Conservation (phyloP, 2,113 vertebrate species). For the Odobenus rosmarus region DNA sequence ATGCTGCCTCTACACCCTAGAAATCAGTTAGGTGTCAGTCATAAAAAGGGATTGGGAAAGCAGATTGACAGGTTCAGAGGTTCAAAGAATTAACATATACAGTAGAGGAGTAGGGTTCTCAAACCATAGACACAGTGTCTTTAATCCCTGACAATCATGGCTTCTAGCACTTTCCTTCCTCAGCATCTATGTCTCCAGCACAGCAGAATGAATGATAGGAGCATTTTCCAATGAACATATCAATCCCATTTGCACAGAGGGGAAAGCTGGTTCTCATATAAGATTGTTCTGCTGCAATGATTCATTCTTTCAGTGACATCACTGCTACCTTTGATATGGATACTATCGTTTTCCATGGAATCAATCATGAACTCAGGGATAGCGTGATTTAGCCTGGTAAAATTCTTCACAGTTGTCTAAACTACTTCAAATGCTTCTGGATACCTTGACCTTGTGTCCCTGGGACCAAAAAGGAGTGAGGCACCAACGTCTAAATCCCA, state of each 20-base stretch:
- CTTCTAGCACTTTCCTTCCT: background rate
- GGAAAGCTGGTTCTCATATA: background rate
- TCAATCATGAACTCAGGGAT: constrained; percentile 51
- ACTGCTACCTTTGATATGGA: background rate
- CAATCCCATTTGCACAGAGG: background rate
- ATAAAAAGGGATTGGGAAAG: background rate
- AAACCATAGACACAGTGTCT: background rate
- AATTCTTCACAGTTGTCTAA: constrained; percentile 59
- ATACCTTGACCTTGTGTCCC: constrained; percentile 46
- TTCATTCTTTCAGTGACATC: constrained; percentile 28
- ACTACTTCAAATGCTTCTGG: constrained; percentile 59
- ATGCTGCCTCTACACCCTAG: background rate
- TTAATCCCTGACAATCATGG: background rate
- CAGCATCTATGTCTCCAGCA: background rate
- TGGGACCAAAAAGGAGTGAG: constrained; percentile 19
- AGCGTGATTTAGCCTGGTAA: constrained; percentile 43
- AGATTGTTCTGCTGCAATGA: background rate
- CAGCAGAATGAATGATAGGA: background rate
- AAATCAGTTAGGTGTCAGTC: background rate
- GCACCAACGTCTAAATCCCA: constrained; percentile 40
- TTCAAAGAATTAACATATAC: background rate
- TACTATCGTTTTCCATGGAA: constrained; percentile 33
- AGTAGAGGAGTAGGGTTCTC: background rate
- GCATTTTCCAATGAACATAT: constrained; percentile 14
- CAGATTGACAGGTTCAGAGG: background rate